phyloP scores from a whole-genome alignment of 2,797 vertebrate species.

The Helicolenus hilgendorfi region DNA sequence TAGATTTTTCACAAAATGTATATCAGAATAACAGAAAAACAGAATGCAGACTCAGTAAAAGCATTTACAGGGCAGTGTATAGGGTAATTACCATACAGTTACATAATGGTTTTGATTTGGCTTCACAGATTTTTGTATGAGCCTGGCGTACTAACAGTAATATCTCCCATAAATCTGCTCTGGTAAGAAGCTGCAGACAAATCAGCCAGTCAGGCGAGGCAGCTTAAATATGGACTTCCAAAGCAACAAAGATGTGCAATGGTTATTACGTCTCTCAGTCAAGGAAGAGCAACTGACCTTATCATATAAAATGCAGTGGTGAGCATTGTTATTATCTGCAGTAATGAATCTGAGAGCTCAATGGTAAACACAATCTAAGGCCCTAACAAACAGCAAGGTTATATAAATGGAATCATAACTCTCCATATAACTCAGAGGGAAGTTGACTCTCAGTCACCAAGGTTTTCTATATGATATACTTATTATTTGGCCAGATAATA shows the following conservation, averaged over 20 bases:
- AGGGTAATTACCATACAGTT: background rate
- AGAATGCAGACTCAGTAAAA: background rate
- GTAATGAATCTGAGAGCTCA: slow-evolving; percentile 35
- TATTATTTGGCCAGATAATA: background rate
- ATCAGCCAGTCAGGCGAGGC: background rate
- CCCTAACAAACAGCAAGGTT: background rate
- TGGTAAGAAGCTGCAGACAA: background rate
- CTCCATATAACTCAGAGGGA: background rate
- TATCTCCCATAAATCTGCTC: background rate
- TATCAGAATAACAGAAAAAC: background rate
- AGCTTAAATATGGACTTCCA: slow-evolving; percentile 2
- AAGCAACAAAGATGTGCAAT: slow-evolving; percentile 5
- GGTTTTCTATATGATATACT: background rate
- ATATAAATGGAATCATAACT: background rate
- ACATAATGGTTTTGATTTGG: background rate
- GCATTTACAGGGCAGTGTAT: background rate
- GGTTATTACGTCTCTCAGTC: slow-evolving; percentile 35
- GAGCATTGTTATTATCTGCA: slow-evolving; percentile 38
- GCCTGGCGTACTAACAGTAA: background rate
- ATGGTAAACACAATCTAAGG: slow-evolving; percentile 10
- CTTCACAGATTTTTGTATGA: background rate
- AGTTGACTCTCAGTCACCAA: background rate
- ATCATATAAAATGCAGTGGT: slow-evolving; percentile 29
- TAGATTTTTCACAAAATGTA: background rate
- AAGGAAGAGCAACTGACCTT: slow-evolving; percentile 22